phyloP scores from a whole-genome alignment of 1,140 invertebrate species.

The Pseudomyrmex gracilis region DNA sequence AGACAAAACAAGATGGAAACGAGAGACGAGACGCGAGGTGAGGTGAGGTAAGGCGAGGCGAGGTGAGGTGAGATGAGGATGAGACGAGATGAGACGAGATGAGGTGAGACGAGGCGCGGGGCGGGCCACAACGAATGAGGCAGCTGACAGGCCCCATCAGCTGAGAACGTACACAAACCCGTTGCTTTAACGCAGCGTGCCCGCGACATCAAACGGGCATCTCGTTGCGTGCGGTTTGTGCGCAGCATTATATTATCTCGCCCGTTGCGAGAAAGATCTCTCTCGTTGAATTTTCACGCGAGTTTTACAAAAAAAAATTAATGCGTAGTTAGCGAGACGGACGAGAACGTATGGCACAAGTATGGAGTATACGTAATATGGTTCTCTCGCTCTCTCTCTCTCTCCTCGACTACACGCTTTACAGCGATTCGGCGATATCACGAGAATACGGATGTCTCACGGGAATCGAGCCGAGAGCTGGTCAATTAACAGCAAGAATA shows the following conservation, averaged over 20 bases:
- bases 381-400: neutral
- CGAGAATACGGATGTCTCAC: neutral
- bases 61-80: no score
- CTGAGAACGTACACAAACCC: slow-evolving; percentile 83
- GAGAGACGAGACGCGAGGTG: neutral
- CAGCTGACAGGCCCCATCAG: slow-evolving; percentile 80
- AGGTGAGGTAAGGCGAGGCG: neutral
- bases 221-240: slow-evolving; percentile 16
- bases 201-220: neutral
- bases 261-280: slow-evolving; percentile 1
- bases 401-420: neutral
- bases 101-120: neutral
- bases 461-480: neutral
- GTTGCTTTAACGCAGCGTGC: slow-evolving; percentile 50
- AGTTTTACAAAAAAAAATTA: slow-evolving; percentile 37
- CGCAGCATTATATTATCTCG: neutral
- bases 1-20: neutral
- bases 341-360: slow-evolving; percentile 10
- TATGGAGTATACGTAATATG: slow-evolving; percentile 52
- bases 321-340: slow-evolving; percentile 69
- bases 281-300: neutral
- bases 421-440: neutral
- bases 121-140: slow-evolving; percentile 56
- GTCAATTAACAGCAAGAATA: neutral
- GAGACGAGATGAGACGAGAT: neutral